Evolutionary conservation across 2,113 vertebrate genomes (phyloP).

Genomic region (Phalacrocorax aristotelis): DNA sequence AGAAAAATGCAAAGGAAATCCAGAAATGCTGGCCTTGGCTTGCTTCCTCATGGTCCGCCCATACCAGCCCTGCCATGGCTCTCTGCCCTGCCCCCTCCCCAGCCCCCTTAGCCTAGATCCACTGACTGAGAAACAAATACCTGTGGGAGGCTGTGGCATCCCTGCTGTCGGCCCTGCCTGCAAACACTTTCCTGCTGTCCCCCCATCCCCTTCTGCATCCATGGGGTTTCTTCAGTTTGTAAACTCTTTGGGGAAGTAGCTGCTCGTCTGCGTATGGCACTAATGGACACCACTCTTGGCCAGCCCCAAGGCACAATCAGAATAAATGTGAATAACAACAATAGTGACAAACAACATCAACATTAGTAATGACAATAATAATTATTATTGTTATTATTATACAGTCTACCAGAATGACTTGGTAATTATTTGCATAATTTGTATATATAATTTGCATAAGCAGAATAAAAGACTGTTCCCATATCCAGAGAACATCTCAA

Average conservation of each 20-base stretch:
- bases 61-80: rapidly evolving
- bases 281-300: background rate
- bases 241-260: background rate
- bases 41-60: background rate
- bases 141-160: rapidly evolving
- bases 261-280: rapidly evolving
- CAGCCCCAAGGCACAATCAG: background rate
- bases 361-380: conserved; percentile 53
- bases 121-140: background rate
- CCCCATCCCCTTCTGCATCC: background rate
- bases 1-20: background rate
- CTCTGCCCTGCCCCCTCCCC: background rate
- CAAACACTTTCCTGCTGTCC: rapidly evolving
- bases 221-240: background rate
- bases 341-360: conserved; percentile 18
- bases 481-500: conserved; percentile 35
- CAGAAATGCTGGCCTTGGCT: background rate
- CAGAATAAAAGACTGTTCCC: conserved; percentile 45
- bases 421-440: conserved; percentile 67
- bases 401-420: conserved; percentile 48
- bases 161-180: background rate
- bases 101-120: rapidly evolving
- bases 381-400: conserved; percentile 64
- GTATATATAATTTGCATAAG: conserved; percentile 65
- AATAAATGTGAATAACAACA: conserved; percentile 29